Conservation (phyloP, 2,797 vertebrate genomes). For the Enteromius paludinosus region DNA sequence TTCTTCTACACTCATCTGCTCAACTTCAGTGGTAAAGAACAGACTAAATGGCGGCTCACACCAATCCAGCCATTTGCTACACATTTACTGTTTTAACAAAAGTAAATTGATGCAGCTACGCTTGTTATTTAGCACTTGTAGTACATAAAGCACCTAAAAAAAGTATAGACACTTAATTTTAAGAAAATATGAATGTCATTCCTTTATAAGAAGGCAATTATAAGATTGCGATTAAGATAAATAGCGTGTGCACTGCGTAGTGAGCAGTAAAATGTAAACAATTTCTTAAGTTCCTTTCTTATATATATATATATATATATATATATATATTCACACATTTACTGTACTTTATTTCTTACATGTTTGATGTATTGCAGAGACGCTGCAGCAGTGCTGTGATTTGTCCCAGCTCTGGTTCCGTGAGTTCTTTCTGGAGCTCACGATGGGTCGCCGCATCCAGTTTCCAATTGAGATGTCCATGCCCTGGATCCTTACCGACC, state of each 20-base stretch:
- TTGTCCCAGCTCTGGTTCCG: slow-evolving; percentile 98
- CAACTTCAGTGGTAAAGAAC: slow-evolving; percentile 94
- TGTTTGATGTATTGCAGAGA: slow-evolving; percentile 78
- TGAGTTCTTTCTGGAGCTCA: slow-evolving; percentile 96
- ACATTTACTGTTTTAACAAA: not conserved
- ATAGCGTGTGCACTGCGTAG: not conserved
- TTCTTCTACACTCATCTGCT: slow-evolving; percentile 99
- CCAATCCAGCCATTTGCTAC: not conserved
- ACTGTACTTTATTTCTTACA: no score
- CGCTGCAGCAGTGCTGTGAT: slow-evolving; percentile 95
- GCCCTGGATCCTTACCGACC: slow-evolving; percentile 98
- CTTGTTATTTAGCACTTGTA: not conserved
- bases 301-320: no score
- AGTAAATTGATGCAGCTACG: not conserved
- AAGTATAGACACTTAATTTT: not conserved
- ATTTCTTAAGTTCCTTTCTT: no score
- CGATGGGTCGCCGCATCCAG: slow-evolving; percentile 97
- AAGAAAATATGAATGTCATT: not conserved
- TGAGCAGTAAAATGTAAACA: no score
- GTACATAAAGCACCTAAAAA: not conserved
- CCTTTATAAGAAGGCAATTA: not conserved
- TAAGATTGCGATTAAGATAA: not conserved
- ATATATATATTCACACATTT: no score
- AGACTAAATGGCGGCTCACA: not conserved
- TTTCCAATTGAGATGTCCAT: slow-evolving; percentile 99